Percentiles rank a stretch among this genome's conserved stretches.
These are phyloP conservation scores for Hyperoplus lanceolatus DNA, from an alignment of 2,797 vertebrate species.

Conservation along the genomic window DNA sequence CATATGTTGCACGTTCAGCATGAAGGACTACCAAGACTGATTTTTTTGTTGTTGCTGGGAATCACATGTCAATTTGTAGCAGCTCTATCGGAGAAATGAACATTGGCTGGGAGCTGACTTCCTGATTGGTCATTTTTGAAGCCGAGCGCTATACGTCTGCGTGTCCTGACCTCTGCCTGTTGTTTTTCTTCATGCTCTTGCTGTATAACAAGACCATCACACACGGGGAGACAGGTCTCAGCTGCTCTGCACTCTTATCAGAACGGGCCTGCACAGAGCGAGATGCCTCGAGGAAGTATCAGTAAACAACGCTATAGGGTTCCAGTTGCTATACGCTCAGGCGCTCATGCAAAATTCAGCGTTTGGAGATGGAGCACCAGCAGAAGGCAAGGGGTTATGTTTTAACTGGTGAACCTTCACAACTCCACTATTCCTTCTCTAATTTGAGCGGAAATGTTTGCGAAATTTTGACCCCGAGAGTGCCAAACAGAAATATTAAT, in stretches of 20 bases:
- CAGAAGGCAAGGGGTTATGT: slow-evolving; percentile 71
- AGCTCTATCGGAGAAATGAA: slow-evolving; percentile 57
- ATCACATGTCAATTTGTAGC: slow-evolving; percentile 71
- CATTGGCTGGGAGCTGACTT: slow-evolving; percentile 67
- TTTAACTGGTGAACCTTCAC: slow-evolving; percentile 75
- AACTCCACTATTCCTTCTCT: slow-evolving; percentile 58
- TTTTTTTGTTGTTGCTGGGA: slow-evolving; percentile 51
- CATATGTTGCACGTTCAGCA: slow-evolving; percentile 43
- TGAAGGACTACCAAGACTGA: slow-evolving; percentile 40
- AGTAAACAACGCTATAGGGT: slow-evolving; percentile 87
- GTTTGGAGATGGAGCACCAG: slow-evolving; percentile 65
- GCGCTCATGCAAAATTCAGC: slow-evolving; percentile 82
- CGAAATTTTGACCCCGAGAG: slow-evolving; percentile 60
- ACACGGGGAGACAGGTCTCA: slow-evolving; percentile 72
- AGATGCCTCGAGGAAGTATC: slow-evolving; percentile 90
- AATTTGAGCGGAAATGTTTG: slow-evolving; percentile 67
- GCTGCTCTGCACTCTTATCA: slow-evolving; percentile 73
- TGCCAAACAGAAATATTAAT: slow-evolving; percentile 74
- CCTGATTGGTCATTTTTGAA: slow-evolving; percentile 78
- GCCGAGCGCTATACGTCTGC: slow-evolving; percentile 64
- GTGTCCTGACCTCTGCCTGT: slow-evolving; percentile 76
- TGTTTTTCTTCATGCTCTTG: slow-evolving; percentile 73
- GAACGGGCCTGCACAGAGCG: slow-evolving; percentile 57
- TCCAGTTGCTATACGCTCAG: slow-evolving; percentile 77
- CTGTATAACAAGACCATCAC: slow-evolving; percentile 80